A percentile compares a stretch with the other conserved stretches of the same genome.
Evolutionary conservation across 30 jellyfish, hydroid and myxozoan species (phyloP).

Genomic region (Chrysaora quinquecirrha): DNA sequence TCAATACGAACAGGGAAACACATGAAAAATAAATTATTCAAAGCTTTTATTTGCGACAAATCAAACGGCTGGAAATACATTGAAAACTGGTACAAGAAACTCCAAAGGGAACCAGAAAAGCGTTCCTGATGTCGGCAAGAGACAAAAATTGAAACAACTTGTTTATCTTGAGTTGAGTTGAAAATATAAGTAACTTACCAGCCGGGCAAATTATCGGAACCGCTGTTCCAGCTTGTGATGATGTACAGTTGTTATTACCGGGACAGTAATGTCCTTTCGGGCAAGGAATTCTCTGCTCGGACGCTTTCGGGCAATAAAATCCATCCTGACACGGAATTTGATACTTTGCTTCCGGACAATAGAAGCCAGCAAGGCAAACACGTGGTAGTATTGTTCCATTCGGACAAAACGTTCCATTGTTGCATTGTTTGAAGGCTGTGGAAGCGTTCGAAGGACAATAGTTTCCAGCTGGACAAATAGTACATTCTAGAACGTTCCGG

Average conservation of each 20-base stretch:
- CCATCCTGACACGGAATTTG: slow-evolving; percentile 91
- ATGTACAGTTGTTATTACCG: slow-evolving; percentile 75
- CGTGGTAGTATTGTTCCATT: slow-evolving; percentile 82
- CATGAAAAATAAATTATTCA: too few relatives aligned
- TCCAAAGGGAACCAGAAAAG: too few relatives aligned
- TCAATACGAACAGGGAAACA: too few relatives aligned
- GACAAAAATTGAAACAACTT: too few relatives aligned
- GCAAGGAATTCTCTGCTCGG: slow-evolving; percentile 76
- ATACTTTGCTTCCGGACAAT: slow-evolving; percentile 86
- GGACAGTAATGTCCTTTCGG: slow-evolving; percentile 94
- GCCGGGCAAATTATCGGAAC: slow-evolving; percentile 81
- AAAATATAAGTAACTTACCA: too few relatives aligned
- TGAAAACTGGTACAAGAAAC: too few relatives aligned
- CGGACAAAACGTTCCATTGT: slow-evolving; percentile 89
- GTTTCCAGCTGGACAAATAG: slow-evolving; percentile 90
- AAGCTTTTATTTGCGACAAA: too few relatives aligned
- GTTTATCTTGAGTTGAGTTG: too few relatives aligned
- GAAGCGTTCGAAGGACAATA: slow-evolving; percentile 89
- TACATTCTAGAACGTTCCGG: slow-evolving; percentile 65
- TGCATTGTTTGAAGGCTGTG: slow-evolving; percentile 66
- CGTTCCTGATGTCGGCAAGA: too few relatives aligned
- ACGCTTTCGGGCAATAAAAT: slow-evolving; percentile 83
- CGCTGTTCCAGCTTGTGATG: slow-evolving; percentile 74
- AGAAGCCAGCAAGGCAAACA: slow-evolving; percentile 85
- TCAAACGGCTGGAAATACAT: too few relatives aligned